A percentile compares a stretch with the other conserved stretches of the same genome.
These are phyloP conservation scores for Glareola pratincola DNA, from an alignment of 2,113 vertebrate genomes.

Conservation along the genomic window DNA sequence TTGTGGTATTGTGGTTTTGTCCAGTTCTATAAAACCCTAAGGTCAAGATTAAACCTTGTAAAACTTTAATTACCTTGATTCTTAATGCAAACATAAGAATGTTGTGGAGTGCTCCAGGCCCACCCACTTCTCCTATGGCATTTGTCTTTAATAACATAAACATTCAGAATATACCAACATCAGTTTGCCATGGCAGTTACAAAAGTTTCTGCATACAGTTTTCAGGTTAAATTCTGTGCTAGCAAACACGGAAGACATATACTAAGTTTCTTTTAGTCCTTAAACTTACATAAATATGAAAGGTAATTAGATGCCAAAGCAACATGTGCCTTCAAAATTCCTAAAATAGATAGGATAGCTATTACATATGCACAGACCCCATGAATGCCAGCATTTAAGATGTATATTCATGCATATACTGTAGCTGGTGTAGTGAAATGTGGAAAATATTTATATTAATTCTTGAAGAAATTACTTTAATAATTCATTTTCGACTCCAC, in stretches of 20 bases:
- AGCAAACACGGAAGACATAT: background rate
- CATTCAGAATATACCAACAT: background rate
- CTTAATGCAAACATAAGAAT: background rate
- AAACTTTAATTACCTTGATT: background rate
- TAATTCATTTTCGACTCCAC: constrained; percentile 42
- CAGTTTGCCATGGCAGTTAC: background rate
- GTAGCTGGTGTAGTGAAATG: constrained; percentile 10
- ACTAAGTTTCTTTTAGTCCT: constrained; percentile 1
- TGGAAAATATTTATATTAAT: constrained; percentile 52
- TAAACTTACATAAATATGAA: constrained; percentile 17
- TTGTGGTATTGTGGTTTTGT: background rate
- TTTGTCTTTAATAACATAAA: constrained; percentile 22
- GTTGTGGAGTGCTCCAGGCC: background rate
- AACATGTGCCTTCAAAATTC: constrained; percentile 26
- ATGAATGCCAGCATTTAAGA: constrained; percentile 42
- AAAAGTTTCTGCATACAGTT: background rate
- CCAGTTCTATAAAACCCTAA: background rate
- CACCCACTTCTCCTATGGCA: background rate
- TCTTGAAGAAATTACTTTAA: constrained; percentile 43
- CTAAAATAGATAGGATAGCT: constrained; percentile 52
- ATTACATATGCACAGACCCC: background rate
- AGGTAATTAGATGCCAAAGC: background rate
- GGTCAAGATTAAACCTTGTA: background rate
- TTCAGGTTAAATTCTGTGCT: background rate
- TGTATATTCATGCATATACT: background rate